Percentiles rank a stretch among this genome's conserved stretches.
phyloP scores from a whole-genome alignment of 2,888 invertebrate genomes.

The Eupeodes luniger region DNA sequence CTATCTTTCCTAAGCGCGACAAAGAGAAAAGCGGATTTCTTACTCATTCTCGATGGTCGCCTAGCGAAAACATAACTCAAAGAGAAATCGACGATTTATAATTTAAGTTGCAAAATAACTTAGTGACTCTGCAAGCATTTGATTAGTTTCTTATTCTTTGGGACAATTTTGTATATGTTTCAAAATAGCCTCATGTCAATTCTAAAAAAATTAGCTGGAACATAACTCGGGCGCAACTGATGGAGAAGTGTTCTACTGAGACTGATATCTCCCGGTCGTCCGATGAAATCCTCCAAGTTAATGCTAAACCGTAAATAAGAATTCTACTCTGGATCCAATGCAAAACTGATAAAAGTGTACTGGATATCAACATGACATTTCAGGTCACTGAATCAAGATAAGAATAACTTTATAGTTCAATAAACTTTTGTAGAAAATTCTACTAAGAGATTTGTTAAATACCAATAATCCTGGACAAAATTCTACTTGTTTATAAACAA shows the following conservation, averaged over 20 bases:
- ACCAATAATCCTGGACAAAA: conserved; percentile 12
- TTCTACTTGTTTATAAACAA: no score
- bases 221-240: conserved; percentile 17
- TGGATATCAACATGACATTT: background rate
- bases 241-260: background rate
- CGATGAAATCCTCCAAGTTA: background rate
- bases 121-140: background rate
- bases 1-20: background rate
- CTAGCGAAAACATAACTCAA: background rate
- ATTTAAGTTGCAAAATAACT: no score
- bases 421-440: no score
- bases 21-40: no score
- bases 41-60: background rate
- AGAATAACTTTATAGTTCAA: background rate
- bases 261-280: conserved; percentile 24
- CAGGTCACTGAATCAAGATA: background rate
- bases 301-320: conserved; percentile 1
- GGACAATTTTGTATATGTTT: background rate
- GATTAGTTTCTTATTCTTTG: background rate
- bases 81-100: no score
- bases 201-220: background rate
- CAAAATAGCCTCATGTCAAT: no score
- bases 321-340: no score
- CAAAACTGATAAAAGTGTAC: conserved; percentile 2
- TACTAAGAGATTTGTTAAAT: background rate